Percentiles rank a stretch among this genome's conserved stretches.
phyloP scores from a whole-genome alignment of 2,113 vertebrate genomes.

The Tachycineta bicolor region DNA sequence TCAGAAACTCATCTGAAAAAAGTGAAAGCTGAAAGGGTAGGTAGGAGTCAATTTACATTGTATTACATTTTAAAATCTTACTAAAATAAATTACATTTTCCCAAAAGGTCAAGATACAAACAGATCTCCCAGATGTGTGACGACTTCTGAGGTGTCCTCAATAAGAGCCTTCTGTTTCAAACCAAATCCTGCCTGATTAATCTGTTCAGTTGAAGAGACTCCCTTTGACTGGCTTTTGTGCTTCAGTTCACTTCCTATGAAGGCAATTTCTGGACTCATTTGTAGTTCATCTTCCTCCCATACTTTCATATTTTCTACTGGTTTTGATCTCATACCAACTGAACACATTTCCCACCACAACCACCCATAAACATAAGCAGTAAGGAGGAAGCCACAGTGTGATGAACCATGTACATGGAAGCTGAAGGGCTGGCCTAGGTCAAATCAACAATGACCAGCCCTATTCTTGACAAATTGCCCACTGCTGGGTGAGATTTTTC shows the following conservation, averaged over 20 bases:
- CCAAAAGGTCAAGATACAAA: not conserved
- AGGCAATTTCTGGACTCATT: not conserved
- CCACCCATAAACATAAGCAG: not conserved
- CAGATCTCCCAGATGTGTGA: not conserved
- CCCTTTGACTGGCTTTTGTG: not conserved
- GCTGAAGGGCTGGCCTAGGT: not conserved
- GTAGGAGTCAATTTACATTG: not conserved
- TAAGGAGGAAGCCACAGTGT: not conserved
- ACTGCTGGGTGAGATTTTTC: not conserved
- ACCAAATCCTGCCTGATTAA: not conserved
- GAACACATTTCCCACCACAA: not conserved
- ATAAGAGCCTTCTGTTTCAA: not conserved
- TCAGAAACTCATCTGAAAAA: conserved; percentile 22
- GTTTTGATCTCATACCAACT: not conserved
- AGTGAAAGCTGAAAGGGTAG: not conserved
- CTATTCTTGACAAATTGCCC: not conserved
- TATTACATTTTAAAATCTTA: not conserved
- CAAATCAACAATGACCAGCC: not conserved
- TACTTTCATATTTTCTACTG: not conserved
- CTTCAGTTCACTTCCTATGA: not conserved
- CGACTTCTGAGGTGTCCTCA: not conserved
- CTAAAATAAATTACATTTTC: not conserved
- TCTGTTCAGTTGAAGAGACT: not conserved
- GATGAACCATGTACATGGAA: not conserved
- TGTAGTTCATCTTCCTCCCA: not conserved